phyloP scores from a whole-genome alignment of 2,113 vertebrate genomes.

The Neolamprologus sp. region DNA sequence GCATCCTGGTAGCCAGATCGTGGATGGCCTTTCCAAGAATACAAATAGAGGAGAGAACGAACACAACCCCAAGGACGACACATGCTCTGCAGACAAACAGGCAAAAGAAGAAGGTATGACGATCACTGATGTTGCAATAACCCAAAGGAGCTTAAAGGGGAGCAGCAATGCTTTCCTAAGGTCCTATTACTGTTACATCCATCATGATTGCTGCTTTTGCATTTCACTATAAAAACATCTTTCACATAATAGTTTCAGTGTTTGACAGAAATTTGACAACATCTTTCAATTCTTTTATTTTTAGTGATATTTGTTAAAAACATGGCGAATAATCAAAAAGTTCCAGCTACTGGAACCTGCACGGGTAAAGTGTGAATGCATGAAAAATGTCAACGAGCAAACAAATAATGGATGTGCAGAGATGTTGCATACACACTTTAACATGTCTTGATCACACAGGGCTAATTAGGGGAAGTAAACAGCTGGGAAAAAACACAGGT shows the following conservation, averaged over 20 bases:
- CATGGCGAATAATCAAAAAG: neutral
- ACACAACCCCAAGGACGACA: constrained; percentile 88
- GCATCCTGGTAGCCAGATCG: constrained; percentile 83
- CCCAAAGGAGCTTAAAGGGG: neutral
- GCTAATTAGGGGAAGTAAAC: neutral
- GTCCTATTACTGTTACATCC: neutral
- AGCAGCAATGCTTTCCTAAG: neutral
- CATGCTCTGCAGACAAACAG: constrained; percentile 80
- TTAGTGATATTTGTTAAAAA: neutral
- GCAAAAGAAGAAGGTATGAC: neutral
- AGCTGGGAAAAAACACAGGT: neutral
- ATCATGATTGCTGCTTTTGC: neutral
- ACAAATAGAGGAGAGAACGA: constrained; percentile 90
- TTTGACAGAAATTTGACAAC: neutral
- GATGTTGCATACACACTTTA: neutral
- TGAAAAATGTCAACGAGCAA: neutral
- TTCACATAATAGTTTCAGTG: neutral
- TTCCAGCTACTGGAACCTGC: neutral
- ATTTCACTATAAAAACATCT: neutral
- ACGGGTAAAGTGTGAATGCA: neutral
- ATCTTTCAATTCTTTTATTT: neutral
- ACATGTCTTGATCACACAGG: neutral
- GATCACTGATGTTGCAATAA: neutral
- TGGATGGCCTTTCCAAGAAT: constrained; percentile 97
- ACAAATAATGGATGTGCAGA: neutral